phyloP scores from a whole-genome alignment of 1,140 invertebrate genomes.

The Aporrectodea caliginosa region DNA sequence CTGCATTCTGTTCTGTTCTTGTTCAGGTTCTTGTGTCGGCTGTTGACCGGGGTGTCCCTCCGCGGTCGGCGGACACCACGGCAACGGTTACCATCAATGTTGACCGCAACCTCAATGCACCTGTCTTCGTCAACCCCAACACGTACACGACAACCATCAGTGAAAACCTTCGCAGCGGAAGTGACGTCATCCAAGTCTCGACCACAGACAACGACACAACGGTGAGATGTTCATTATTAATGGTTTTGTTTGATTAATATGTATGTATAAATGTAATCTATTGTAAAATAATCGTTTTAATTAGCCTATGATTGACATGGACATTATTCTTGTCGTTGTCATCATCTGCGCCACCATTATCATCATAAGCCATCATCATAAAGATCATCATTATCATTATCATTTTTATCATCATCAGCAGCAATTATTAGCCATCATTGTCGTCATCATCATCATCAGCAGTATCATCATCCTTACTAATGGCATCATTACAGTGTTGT shows the following conservation, averaged over 20 bases:
- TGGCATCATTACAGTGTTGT: too few species aligned
- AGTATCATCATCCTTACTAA: too few species aligned
- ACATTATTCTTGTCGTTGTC: too few species aligned
- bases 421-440: too few species aligned
- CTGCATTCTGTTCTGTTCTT: too few species aligned
- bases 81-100: constrained; percentile 40
- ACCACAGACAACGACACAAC: constrained; percentile 39
- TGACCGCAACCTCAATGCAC: constrained; percentile 39
- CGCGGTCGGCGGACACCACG: constrained; percentile 21
- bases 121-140: constrained; percentile 38
- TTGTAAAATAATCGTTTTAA: too few species aligned
- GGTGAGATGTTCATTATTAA: constrained; percentile 34
- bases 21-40: constrained; percentile 38
- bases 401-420: too few species aligned
- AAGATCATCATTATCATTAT: too few species aligned
- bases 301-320: too few species aligned
- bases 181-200: constrained; percentile 36
- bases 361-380: too few species aligned
- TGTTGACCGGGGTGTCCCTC: constrained; percentile 37
- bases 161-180: constrained; percentile 32
- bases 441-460: too few species aligned
- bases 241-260: neutral
- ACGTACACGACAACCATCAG: constrained; percentile 35
- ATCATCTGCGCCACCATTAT: too few species aligned
- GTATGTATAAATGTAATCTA: neutral